Base-by-base conservation (phyloP, 53 echinoderm and acorn worm species). In the Luidia sarsii region DNA sequence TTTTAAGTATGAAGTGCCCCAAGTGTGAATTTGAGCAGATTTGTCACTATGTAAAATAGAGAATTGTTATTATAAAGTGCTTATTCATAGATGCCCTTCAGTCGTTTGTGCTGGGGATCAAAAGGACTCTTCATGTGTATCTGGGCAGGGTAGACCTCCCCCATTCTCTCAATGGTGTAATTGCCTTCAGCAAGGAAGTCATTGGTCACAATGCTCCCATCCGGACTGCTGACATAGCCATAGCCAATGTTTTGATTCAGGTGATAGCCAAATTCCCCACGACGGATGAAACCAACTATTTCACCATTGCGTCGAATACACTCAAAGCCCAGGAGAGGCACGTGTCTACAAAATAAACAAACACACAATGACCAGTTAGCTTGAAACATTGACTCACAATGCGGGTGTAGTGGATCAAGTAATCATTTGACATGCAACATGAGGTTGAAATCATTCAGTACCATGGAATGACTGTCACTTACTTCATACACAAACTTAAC, bases 111-210 rank as follows among this genome's bases (percentile, higher is more conserved):
- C 56, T 71, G 81, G 3, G 96, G 91, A 63, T 96, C 96, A 83
- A 96, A 96, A 0, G 93, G 96, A 6, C 83, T 82, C 61, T 90
- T 96, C 50, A 96, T 52, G 54, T 96, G 96, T 9, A 88, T 62
- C 49, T 90, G 23, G 18, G 92, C 92, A 0, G 86, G 83, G 50
- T 66, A 83, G 23, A 88, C 43, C 21, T 87, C 89, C 9, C 90
- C 96, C 90, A 93, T 88, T 39, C 91, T 87, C 75, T 96, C 96
- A 25, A 96, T 79, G 20, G 82, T 88, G 53, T 96, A 96, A 15
- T 86, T 84, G 2, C 96, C 96, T 7, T 90, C 89, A 16, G 80
- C 83, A 25, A 96, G 68, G 71, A 77, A 96, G 22, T 71, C 83
- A 29, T 90, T 93, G 8, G 90, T 96, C 16, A 96, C 81, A 27